Conservation (phyloP, 2,888 invertebrate genomes). For the Tetragonisca angustula region DNA sequence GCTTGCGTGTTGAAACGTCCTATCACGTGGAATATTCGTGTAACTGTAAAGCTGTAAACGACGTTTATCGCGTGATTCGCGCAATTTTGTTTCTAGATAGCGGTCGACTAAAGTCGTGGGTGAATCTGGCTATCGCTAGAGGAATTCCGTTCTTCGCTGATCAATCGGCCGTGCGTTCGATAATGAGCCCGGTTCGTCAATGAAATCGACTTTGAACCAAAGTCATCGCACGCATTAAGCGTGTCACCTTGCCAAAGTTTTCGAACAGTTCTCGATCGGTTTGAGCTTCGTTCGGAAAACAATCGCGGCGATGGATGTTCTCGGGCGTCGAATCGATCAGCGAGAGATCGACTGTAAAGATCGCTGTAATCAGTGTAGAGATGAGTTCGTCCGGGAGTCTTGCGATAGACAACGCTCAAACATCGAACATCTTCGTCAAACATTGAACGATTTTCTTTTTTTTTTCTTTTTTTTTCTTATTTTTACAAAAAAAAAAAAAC, state of each 20-base stretch:
- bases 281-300: neutral
- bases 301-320: neutral
- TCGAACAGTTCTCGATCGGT: neutral
- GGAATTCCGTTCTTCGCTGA: slow-evolving; percentile 10
- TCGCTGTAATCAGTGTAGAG: neutral
- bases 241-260: neutral
- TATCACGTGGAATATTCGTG: neutral
- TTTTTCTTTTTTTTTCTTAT: neutral
- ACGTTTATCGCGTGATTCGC: neutral
- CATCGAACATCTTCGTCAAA: neutral
- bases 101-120: neutral
- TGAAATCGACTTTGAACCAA: slow-evolving; percentile 13
- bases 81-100: neutral
- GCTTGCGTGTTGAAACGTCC: neutral
- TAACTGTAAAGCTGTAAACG: neutral
- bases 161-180: neutral
- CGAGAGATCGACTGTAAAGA: neutral
- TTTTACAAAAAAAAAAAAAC: neutral
- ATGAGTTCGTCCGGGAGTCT: neutral
- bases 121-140: neutral
- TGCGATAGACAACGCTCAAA: neutral
- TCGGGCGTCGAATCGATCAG: neutral
- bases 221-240: neutral
- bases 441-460: neutral
- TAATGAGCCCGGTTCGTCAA: neutral